A percentile compares a stretch with the other conserved stretches of the same genome.
Evolutionary conservation across 2,888 invertebrate species (phyloP).

Genomic region (Nezara viridula): DNA sequence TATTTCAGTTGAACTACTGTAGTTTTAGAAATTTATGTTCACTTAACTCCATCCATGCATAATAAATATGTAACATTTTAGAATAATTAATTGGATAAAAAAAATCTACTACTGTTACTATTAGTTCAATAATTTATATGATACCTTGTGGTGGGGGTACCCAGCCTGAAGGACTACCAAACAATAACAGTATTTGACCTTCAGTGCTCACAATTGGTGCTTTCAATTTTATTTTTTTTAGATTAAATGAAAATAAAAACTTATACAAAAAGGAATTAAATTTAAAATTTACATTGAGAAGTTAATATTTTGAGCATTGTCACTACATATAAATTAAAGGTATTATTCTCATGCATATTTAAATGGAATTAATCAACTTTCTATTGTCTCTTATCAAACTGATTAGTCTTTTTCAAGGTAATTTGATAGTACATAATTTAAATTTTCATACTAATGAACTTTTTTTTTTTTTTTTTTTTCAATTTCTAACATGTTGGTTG

Average conservation of each 20-base stretch:
- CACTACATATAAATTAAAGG: conserved; percentile 4
- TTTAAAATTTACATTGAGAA: neutral
- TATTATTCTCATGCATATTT: neutral
- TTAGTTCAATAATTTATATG: neutral
- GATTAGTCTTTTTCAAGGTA: neutral
- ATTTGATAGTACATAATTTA: neutral
- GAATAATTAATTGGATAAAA: neutral
- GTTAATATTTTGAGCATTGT: neutral
- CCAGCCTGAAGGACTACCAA: conserved; percentile 15
- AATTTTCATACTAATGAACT: neutral
- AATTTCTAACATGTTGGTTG: neutral
- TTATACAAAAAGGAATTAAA: neutral
- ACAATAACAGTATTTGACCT: conserved; percentile 45
- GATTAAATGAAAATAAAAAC: neutral
- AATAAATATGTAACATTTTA: neutral
- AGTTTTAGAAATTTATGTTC: neutral
- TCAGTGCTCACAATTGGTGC: conserved; percentile 17
- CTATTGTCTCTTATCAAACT: neutral
- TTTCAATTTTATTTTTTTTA: neutral
- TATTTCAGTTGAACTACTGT: too few relatives aligned
- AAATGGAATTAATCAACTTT: neutral
- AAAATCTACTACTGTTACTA: neutral
- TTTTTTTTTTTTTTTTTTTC: neutral
- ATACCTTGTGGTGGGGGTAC: conserved; percentile 1
- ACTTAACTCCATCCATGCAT: neutral